Evolutionary conservation across 2,113 vertebrate genomes (phyloP).

Genomic region (Neolamprologus sp.): DNA sequence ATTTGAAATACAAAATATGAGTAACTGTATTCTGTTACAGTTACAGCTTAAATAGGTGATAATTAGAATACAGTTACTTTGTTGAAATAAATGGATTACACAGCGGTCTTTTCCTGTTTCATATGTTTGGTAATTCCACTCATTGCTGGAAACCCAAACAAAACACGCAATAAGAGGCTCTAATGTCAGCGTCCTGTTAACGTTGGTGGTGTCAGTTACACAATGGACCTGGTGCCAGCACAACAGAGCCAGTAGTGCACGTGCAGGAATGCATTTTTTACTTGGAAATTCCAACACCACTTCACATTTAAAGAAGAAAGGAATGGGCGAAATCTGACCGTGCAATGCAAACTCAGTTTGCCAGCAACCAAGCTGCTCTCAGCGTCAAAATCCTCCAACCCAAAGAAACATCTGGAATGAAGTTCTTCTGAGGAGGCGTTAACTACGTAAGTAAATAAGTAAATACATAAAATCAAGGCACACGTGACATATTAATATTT

Average conservation of each 20-base stretch:
- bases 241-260: background rate
- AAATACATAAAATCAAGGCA: background rate
- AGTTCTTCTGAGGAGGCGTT: background rate
- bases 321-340: fast-evolving
- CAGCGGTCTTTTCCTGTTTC: background rate
- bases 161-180: background rate
- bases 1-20: background rate
- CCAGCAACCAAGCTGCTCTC: background rate
- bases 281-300: background rate
- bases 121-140: background rate
- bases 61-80: background rate
- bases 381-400: background rate
- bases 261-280: background rate
- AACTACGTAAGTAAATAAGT: background rate
- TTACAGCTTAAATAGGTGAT: background rate
- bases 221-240: background rate
- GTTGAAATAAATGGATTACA: background rate
- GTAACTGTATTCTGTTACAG: background rate
- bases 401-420: background rate
- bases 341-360: background rate
- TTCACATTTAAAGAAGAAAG: background rate
- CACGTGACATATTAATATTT: background rate
- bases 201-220: background rate
- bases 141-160: background rate
- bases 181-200: background rate